Conservation (phyloP, 2,797 vertebrate genomes). For the Girardinus metallicus region DNA sequence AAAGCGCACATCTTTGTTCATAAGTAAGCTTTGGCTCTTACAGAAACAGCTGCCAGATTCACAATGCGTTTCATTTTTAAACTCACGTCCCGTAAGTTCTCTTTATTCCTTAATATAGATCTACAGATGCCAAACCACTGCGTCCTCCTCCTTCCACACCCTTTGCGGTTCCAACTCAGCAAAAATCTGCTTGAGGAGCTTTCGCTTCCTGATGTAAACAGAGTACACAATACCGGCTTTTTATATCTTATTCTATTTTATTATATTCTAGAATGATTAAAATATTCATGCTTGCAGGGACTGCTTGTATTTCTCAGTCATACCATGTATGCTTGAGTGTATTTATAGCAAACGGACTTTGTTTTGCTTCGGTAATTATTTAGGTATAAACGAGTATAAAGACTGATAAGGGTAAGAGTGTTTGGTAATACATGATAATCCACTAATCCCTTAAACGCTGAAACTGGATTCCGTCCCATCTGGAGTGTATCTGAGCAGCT, state of each 20-base stretch:
- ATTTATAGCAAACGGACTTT: neutral
- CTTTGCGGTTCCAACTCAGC: constrained; percentile 71
- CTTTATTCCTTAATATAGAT: constrained; percentile 66
- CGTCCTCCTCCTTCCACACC: constrained; percentile 69
- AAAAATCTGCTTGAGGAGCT: constrained; percentile 49
- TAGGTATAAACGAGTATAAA: neutral
- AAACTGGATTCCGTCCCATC: constrained; percentile 65
- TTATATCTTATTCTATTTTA: too few relatives aligned
- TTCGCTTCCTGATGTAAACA: constrained; percentile 52
- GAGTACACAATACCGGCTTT: neutral
- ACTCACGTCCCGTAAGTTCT: constrained; percentile 44
- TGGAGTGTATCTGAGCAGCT: constrained; percentile 34
- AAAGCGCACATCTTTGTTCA: constrained; percentile 2
- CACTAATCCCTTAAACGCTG: constrained; percentile 59
- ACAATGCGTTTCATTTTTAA: constrained; percentile 24
- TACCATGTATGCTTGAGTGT: neutral
- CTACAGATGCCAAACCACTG: constrained; percentile 59
- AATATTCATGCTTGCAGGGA: neutral
- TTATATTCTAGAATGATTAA: too few relatives aligned
- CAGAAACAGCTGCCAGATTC: constrained; percentile 18
- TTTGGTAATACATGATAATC: constrained; percentile 60
- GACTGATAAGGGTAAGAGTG: constrained; percentile 5
- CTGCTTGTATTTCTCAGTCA: neutral
- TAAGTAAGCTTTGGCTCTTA: constrained; percentile 5
- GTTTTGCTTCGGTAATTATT: neutral